Evolutionary conservation across 2,888 invertebrate species (phyloP).

Genomic region (Torymus auratus): DNA sequence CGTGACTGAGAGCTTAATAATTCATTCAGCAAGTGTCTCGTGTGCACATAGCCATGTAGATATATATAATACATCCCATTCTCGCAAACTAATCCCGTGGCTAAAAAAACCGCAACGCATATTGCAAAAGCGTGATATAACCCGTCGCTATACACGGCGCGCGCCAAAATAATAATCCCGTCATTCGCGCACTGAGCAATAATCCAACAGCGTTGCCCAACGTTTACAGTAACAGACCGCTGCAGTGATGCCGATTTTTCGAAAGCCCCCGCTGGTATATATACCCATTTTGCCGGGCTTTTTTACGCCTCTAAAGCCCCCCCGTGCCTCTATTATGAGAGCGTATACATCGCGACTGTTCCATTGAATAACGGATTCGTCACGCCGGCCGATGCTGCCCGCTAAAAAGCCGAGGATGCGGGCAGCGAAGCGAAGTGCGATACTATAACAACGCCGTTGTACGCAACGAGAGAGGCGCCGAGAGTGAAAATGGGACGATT

Average conservation of each 20-base stretch:
- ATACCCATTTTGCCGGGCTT: not conserved
- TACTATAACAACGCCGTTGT: not conserved
- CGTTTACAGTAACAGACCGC: constrained; percentile 9
- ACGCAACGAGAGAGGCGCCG: not conserved
- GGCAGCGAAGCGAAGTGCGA: too few species aligned
- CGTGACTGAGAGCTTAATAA: too few species aligned
- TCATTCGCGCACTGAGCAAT: too few species aligned
- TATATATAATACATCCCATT: too few species aligned
- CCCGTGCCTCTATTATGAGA: not conserved
- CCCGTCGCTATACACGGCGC: not conserved
- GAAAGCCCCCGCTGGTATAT: not conserved
- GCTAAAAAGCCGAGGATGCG: not conserved
- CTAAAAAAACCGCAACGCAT: too few species aligned
- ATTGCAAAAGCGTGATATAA: not conserved
- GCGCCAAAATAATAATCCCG: constrained; percentile 2
- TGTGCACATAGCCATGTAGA: too few species aligned
- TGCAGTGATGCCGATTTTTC: not conserved
- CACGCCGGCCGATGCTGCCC: constrained; percentile 7
- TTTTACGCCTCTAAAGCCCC: not conserved
- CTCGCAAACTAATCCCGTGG: too few species aligned
- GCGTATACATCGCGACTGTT: constrained; percentile 9
- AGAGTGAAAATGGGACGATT: constrained; percentile 39
- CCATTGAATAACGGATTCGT: constrained; percentile 45
- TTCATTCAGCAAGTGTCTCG: too few species aligned
- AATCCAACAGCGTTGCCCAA: not conserved